A percentile compares a stretch with the other conserved stretches of the same genome.
These are phyloP conservation scores for Julus scanicus DNA, from an alignment of 2,888 invertebrate species.

Conservation along the genomic window DNA sequence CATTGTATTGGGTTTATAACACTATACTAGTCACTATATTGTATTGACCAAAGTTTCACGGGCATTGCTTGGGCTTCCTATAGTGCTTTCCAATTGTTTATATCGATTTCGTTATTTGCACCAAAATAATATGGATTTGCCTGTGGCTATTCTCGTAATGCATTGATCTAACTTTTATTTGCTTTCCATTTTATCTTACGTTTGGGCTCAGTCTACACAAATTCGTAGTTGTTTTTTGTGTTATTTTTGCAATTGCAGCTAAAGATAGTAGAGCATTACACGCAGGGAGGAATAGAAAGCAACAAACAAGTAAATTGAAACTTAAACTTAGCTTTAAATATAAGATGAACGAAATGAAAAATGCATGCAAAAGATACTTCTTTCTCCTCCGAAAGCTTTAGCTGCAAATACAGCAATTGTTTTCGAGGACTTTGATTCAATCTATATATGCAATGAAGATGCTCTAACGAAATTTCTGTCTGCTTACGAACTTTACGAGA, in stretches of 20 bases:
- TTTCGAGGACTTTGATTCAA: background rate
- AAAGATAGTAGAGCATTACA: background rate
- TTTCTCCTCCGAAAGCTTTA: background rate
- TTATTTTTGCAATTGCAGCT: background rate
- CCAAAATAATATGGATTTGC: constrained; percentile 8
- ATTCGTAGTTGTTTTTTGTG: background rate
- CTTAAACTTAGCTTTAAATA: constrained; percentile 42
- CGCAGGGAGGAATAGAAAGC: background rate
- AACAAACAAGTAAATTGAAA: constrained; percentile 35
- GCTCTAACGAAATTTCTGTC: background rate
- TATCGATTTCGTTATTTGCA: background rate
- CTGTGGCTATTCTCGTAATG: background rate
- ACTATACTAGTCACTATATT: too few species aligned
- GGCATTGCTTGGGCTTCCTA: background rate
- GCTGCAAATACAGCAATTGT: background rate
- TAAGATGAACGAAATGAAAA: constrained; percentile 24
- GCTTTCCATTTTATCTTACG: background rate
- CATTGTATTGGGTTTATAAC: too few species aligned
- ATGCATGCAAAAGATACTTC: background rate
- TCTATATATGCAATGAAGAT: background rate
- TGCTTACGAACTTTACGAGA: background rate
- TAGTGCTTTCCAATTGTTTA: constrained; percentile 7
- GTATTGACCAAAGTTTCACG: background rate
- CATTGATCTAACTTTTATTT: constrained; percentile 4
- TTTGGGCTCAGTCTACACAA: background rate